These are phyloP conservation scores for Aphyosemion australe DNA, from an alignment of 2,113 vertebrate species.

Conservation along the genomic window DNA sequence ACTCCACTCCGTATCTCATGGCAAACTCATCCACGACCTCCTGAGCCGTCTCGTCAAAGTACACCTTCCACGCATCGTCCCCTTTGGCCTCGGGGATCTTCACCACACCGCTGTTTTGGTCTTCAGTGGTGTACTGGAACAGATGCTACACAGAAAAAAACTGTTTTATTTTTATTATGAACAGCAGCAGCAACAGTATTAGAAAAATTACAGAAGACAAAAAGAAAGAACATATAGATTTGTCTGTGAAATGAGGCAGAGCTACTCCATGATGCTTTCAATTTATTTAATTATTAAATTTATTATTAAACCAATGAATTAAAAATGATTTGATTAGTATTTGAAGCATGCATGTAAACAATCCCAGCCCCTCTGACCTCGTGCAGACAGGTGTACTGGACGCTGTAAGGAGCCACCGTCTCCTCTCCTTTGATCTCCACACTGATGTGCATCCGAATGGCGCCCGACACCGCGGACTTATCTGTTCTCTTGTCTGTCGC, in stretches of 20 bases:
- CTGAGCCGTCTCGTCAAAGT: conserved; percentile 96
- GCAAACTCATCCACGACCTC: conserved; percentile 98
- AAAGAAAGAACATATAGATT: no score
- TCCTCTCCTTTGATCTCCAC: conserved; percentile 99
- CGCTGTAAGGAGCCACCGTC: conserved; percentile 95
- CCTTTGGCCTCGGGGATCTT: conserved; percentile 97
- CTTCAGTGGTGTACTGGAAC: conserved; percentile 95
- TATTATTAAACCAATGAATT: no score
- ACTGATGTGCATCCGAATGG: conserved; percentile 96
- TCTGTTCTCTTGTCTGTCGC: conserved; percentile 93
- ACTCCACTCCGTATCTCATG: conserved; percentile 98
- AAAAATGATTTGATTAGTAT: background rate
- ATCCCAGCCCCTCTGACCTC: conserved; percentile 87
- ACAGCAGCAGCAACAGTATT: no score
- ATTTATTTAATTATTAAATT: no score
- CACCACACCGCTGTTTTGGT: conserved; percentile 91
- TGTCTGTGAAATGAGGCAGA: no score
- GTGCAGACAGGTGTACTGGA: conserved; percentile 97
- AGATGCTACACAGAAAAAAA: conserved; percentile 82
- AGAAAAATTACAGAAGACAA: no score
- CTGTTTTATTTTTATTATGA: no score
- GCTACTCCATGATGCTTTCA: no score
- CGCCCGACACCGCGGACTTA: conserved; percentile 95
- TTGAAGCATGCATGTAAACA: no score
- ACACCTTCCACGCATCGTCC: conserved; percentile 98